Conservation (phyloP, 2,113 vertebrate species). For the Syngnathus typhle region DNA sequence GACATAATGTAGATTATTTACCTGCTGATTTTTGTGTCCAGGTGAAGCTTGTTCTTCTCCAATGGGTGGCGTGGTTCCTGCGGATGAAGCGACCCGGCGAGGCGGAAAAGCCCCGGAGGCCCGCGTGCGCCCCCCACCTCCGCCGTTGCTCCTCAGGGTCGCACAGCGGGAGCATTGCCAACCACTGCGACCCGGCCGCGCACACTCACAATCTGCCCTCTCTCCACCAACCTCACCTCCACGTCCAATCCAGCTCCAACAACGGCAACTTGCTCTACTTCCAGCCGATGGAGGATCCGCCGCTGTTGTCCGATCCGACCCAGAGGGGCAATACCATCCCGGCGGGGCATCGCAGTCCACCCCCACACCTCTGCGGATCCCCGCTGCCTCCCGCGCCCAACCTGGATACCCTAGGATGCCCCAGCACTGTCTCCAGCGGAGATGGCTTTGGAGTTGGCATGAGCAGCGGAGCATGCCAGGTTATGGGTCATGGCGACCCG, state of each 20-base stretch:
- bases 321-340: slow-evolving; percentile 63
- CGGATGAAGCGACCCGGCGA: slow-evolving; percentile 77
- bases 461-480: slow-evolving; percentile 68
- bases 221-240: slow-evolving; percentile 63
- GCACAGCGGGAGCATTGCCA: slow-evolving; percentile 69
- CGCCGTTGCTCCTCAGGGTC: slow-evolving; percentile 72
- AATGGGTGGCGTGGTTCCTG: slow-evolving; percentile 78
- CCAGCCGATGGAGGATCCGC: slow-evolving; percentile 70
- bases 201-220: slow-evolving; percentile 64
- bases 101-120: slow-evolving; percentile 61
- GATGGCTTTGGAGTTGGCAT: slow-evolving; percentile 73
- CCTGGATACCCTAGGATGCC: slow-evolving; percentile 65
- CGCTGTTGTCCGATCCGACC: slow-evolving; percentile 48
- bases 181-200: slow-evolving; percentile 52
- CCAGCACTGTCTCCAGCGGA: slow-evolving; percentile 70
- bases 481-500: slow-evolving; percentile 62
- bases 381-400: slow-evolving; percentile 58
- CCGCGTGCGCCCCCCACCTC: slow-evolving; percentile 69
- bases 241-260: slow-evolving; percentile 62
- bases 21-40: slow-evolving; percentile 13
- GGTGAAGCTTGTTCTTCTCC: slow-evolving; percentile 71
- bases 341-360: slow-evolving; percentile 71
- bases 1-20: too few species aligned
- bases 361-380: slow-evolving; percentile 76
- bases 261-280: slow-evolving; percentile 74